These are phyloP conservation scores for Mylabris sibirica DNA, from an alignment of 2,888 invertebrate genomes.

Conservation along the genomic window DNA sequence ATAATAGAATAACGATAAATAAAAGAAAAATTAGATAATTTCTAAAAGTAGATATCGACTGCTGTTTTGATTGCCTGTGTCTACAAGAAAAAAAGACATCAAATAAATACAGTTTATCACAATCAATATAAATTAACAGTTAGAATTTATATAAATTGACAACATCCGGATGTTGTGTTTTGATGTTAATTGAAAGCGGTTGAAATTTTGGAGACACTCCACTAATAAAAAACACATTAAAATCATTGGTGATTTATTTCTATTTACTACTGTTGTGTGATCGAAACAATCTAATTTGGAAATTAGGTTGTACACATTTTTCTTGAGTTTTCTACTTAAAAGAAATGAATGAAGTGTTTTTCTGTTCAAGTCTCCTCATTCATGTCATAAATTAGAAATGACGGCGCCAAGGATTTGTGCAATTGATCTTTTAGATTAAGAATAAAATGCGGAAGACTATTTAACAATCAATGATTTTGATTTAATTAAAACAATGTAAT, in stretches of 20 bases:
- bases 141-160: background rate
- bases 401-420: constrained; percentile 12
- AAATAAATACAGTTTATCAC: constrained; percentile 4
- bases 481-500: background rate
- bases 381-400: background rate
- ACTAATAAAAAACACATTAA: background rate
- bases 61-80: background rate
- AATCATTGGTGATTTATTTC: background rate
- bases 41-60: background rate
- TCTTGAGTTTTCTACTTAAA: background rate
- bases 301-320: background rate
- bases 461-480: background rate
- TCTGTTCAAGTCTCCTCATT: background rate
- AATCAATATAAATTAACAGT: background rate
- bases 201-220: constrained; percentile 1
- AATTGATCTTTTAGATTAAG: background rate
- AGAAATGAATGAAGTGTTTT: background rate
- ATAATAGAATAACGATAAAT: background rate
- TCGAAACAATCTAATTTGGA: background rate
- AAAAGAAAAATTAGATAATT: background rate
- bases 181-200: background rate
- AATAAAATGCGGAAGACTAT: background rate
- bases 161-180: constrained; percentile 5
- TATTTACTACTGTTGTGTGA: background rate
- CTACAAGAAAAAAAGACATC: constrained; percentile 4